Percentiles rank a stretch among this genome's conserved stretches.
Conservation (phyloP, 2,797 vertebrate species). For the Amblyraja radiata region DNA sequence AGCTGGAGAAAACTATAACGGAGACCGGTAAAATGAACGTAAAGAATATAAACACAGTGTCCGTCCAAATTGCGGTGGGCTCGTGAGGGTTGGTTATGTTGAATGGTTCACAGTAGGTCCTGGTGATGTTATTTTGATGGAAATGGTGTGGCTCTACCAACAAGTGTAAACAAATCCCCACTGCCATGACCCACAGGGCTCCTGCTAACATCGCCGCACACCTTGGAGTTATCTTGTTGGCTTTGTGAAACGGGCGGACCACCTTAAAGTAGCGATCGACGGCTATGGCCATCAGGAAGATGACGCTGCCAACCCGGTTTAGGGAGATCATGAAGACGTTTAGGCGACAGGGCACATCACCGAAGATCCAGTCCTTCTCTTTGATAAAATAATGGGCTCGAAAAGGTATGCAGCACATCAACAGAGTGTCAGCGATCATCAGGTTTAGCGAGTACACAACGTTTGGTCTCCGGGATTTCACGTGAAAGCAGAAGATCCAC, state of each 20-base stretch:
- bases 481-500: constrained; percentile 63
- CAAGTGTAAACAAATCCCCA: constrained; percentile 3
- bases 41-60: constrained; percentile 36
- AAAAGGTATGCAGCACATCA: constrained; percentile 46
- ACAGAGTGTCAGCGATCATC: constrained; percentile 62
- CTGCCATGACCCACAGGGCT: neutral
- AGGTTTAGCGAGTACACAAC: constrained; percentile 64
- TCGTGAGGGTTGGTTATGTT: neutral
- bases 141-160: constrained; percentile 13
- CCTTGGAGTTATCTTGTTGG: neutral
- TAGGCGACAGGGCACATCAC: neutral
- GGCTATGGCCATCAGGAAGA: neutral
- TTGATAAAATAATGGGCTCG: constrained; percentile 28
- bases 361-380: neutral
- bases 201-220: constrained; percentile 5
- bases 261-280: constrained; percentile 32
- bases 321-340: constrained; percentile 13
- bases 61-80: neutral
- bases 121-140: neutral
- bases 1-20: constrained; percentile 36
- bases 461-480: constrained; percentile 64
- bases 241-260: neutral
- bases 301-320: neutral
- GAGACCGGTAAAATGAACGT: constrained; percentile 33
- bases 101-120: constrained; percentile 36